Base-by-base conservation (phyloP, 2,797 vertebrate genomes). In the Etheostoma perlongum region DNA sequence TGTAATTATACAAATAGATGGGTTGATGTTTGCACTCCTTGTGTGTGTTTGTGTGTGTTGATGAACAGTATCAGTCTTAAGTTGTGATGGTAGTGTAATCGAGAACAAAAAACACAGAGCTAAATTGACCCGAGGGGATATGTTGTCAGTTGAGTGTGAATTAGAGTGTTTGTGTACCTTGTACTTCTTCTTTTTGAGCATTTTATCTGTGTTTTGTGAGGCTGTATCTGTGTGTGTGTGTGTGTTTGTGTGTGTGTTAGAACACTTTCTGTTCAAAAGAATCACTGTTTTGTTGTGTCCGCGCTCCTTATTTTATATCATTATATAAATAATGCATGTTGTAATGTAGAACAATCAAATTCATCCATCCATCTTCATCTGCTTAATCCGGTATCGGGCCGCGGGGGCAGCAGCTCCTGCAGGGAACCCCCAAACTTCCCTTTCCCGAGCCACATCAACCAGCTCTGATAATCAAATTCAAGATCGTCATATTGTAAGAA, bases 1-100 rank as follows among this genome's bases (percentile, higher is more conserved):
- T 36, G 80, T 90, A 90, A 90, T 92, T 92, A 89, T 83, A 89
- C 88, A 86, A 91, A 88, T 82, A 85, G 76, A 84, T 87, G 81
- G 74, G 68, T 79, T 90, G 86, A 89, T 89, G 88, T 83, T 72
- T 55, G 76, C 9, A 5, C 67, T 82, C 46, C 67, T 53, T 49
- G 49, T 36, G 64, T 19, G 42, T 1, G 44, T 18, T 51, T 42
- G 47, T 64, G 58, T 51, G 49, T 63, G 44, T 51, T 76, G 78
- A 84, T 77, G 82, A 88, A 85, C 69, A 69, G 66, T 49, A 75
- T 79, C 67, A 67, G 76, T 82, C 83, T 89, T 75, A 81, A 73
- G 84, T 83, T 81, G 81, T 73, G 68, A 82, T 70, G 64, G 80
- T 70, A 85, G 63, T 63, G 76, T 85, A 89, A 91, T 91, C 87